Base-by-base conservation (phyloP, 2,888 invertebrate genomes). In the Dugesia japonica region DNA sequence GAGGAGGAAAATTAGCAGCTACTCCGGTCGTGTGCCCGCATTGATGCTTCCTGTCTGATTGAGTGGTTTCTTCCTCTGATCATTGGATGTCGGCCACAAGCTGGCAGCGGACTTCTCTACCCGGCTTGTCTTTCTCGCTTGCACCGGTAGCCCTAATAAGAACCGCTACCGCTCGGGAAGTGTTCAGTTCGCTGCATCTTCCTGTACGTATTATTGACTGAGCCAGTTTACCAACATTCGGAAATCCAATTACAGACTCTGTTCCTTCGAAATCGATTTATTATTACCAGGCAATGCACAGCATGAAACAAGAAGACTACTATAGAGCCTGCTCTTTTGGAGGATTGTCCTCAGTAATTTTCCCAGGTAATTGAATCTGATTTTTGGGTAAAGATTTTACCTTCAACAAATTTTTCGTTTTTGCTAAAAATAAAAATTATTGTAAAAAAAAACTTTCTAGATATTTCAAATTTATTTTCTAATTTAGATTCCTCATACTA, bases 301-400 rank as follows among this genome's bases (percentile, higher is more conserved):
- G 81, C 73, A 79, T 82, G 72, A 82, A 82, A 77, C 82, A 82
- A 79, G 82, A 81, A 79, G 83, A 83, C 78, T 83, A 83, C 78
- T 82, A 82, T 78, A 77, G 83, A 42, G 80, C 83, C 28, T 83
- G 83, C 78, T 82, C 82, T 74, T 81, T 83, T 77, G 80, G 81
- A 73, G 81, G 81, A 26, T 79, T 82, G 74, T 81, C 82, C 31
- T 81, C 82, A 75, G 81, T 82, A 80, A 80, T 82, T 80, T 82
- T 82, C 80, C 81, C 82, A 75, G 82, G 82, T 82, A 80, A 79
- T 81, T 73, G 26, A 28, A 7, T n/a, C n/a, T n/a, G n/a, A n/a
- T n/a, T n/a, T n/a, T n/a, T n/a, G n/a, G n/a, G n/a, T n/a, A n/a
- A n/a, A n/a, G n/a, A n/a, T n/a, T n/a, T n/a, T n/a, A n/a, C n/a